Percentiles rank a stretch among this genome's conserved stretches.
phyloP scores from a whole-genome alignment of 2,888 invertebrate genomes.

The Lithosia quadra region DNA sequence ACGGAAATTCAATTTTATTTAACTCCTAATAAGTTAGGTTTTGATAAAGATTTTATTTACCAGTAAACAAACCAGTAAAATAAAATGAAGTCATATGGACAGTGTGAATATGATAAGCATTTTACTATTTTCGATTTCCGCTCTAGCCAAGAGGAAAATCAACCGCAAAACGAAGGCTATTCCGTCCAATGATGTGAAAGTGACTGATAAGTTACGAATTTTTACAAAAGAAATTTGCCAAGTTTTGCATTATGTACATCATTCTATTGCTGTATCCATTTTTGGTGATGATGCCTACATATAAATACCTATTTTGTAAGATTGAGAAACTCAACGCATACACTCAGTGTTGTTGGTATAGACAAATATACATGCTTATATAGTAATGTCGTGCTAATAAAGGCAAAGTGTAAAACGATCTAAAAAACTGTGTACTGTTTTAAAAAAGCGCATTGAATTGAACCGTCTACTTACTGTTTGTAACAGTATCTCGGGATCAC shows the following conservation, averaged over 20 bases:
- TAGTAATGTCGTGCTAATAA: too few relatives aligned
- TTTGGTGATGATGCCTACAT: not conserved
- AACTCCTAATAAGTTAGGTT: not conserved
- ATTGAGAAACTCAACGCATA: too few relatives aligned
- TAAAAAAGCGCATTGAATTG: not conserved
- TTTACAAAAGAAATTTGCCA: slow-evolving; percentile 41
- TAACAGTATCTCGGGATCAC: not conserved
- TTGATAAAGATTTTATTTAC: not conserved
- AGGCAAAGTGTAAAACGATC: too few relatives aligned
- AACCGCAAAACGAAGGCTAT: slow-evolving; percentile 56
- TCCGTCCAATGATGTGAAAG: slow-evolving; percentile 59
- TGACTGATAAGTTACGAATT: slow-evolving; percentile 61
- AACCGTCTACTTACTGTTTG: not conserved
- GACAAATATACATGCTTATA: not conserved
- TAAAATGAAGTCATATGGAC: slow-evolving; percentile 20
- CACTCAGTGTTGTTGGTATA: too few relatives aligned
- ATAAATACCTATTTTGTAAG: too few relatives aligned
- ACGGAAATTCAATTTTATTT: not conserved
- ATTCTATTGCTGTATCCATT: slow-evolving; percentile 14
- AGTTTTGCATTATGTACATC: slow-evolving; percentile 42
- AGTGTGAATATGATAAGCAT: slow-evolving; percentile 32
- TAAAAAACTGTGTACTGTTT: not conserved
- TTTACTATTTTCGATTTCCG: slow-evolving; percentile 53
- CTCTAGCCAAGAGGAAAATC: slow-evolving; percentile 60
- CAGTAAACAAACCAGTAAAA: slow-evolving; percentile 14